Evolutionary conservation across 53 echinoderm and acorn worm species (phyloP).

Genomic region (Temnopleurus reevesii): DNA sequence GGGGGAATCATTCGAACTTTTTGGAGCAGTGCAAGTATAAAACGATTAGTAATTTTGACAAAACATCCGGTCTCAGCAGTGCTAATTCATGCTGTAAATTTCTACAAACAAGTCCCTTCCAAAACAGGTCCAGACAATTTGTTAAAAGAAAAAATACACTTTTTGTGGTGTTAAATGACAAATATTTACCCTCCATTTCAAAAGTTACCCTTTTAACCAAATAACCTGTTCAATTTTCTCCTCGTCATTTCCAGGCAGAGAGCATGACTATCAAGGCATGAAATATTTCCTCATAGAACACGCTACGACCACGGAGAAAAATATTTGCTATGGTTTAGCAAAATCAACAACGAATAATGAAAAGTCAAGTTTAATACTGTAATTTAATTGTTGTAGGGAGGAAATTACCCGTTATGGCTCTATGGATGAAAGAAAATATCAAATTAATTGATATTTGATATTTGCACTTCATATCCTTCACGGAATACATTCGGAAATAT

Average conservation of each 20-base stretch:
- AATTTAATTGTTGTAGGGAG: not conserved
- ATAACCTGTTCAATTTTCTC: conserved; percentile 27
- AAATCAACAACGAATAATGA: conserved; percentile 14
- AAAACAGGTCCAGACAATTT: conserved; percentile 12
- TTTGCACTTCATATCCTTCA: not conserved
- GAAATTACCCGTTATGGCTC: not conserved
- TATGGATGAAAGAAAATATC: conserved; percentile 7
- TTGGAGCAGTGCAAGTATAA: not conserved
- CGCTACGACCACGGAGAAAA: not conserved
- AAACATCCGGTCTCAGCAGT: not conserved
- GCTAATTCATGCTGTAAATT: conserved; percentile 31
- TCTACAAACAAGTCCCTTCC: conserved; percentile 4
- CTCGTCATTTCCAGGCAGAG: not conserved
- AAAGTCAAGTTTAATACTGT: not conserved
- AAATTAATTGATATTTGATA: not conserved
- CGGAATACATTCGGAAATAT: not conserved
- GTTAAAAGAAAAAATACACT: not conserved
- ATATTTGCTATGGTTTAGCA: not conserved
- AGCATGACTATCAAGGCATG: not conserved
- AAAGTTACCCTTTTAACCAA: conserved; percentile 26
- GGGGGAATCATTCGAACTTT: no score
- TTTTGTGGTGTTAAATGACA: conserved; percentile 8
- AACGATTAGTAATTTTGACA: not conserved
- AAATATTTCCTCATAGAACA: conserved; percentile 9
- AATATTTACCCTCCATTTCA: conserved; percentile 15